Conservation (phyloP, 1,140 invertebrate species). For the Sinonovacula constricta region DNA sequence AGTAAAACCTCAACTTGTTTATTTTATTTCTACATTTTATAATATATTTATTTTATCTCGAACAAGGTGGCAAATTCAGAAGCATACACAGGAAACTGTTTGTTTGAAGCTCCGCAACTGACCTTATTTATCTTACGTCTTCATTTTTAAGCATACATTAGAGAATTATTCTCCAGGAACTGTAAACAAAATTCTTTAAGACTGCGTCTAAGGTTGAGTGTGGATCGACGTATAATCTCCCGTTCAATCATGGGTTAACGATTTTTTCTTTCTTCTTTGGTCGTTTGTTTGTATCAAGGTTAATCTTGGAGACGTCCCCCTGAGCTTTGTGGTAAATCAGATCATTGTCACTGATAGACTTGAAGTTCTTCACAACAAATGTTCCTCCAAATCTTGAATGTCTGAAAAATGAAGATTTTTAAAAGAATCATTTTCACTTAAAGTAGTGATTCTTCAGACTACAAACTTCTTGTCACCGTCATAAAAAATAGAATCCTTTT, state of each 20-base stretch:
- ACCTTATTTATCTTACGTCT: too few relatives aligned
- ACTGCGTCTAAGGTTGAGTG: slow-evolving; percentile 89
- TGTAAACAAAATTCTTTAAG: slow-evolving; percentile 96
- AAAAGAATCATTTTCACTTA: too few relatives aligned
- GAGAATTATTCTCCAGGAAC: slow-evolving; percentile 93
- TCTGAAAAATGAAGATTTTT: too few relatives aligned
- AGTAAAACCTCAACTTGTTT: too few relatives aligned
- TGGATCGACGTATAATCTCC: slow-evolving; percentile 84
- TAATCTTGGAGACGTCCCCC: slow-evolving; percentile 85
- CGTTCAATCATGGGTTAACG: slow-evolving; percentile 82
- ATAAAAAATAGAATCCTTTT: too few relatives aligned
- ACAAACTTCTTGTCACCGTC: too few relatives aligned
- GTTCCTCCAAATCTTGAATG: slow-evolving; percentile 96
- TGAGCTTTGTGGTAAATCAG: slow-evolving; percentile 93
- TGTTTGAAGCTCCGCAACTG: too few relatives aligned
- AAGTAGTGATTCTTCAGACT: too few relatives aligned
- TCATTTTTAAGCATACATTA: slow-evolving; percentile 93
- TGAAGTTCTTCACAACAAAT: slow-evolving; percentile 94
- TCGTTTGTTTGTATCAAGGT: slow-evolving; percentile 83
- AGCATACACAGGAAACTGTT: too few relatives aligned
- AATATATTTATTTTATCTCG: too few relatives aligned
- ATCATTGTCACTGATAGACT: slow-evolving; percentile 94
- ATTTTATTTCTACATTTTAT: too few relatives aligned
- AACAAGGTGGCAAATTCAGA: too few relatives aligned
- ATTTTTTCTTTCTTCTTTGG: slow-evolving; percentile 84